Evolutionary conservation across 2,888 invertebrate genomes (phyloP), one percentile per base, ranked within the genome.

Genomic region (Bibio marci): DNA sequence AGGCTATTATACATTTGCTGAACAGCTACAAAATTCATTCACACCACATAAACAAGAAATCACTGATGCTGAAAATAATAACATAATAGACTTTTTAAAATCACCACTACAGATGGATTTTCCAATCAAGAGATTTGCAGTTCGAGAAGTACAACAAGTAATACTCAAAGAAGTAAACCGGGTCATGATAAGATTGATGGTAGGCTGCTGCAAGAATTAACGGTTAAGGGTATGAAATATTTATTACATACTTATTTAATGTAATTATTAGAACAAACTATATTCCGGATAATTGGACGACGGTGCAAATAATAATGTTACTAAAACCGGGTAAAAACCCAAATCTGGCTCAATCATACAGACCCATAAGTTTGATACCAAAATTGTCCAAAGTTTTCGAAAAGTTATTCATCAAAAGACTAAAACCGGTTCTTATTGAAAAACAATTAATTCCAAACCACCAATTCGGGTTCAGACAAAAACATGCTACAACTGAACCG

Each of bases 311-410:
- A 11, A 39, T 34, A 2, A 28, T 39, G 28, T 28, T 39, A 12
- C 35, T 12, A 12, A 39, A 35, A 34, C 39, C 14, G n/a, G 39
- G 39, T 10, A 39, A 39, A 34, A n/a, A 34, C 17, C 18, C 19
- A 18, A 39, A 4, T 6, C 8, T 8, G 15, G 18, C 19, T 3
- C 7, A 14, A 2, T 39, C 39, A 11, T 33, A 34, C 18, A 26
- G 39, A 35, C 39, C 33, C 6, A 17, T 36, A 8, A 28, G 18
- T 2, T 14, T 36, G 3, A 4, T 36, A 15, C 36, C 36, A 7
- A 27, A 4, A 11, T 6, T 39, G n/a, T 39, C 39, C 4, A 39
- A 39, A 35, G 7, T 39, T n/a, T 39, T 35, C 18, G 39, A 39
- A 3, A 40, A 42, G 33, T 30, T 30, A 30, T 30, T 30, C 12